Evolutionary conservation across 2,888 invertebrate species (phyloP).

Genomic region (Temnothorax rugatulus): DNA sequence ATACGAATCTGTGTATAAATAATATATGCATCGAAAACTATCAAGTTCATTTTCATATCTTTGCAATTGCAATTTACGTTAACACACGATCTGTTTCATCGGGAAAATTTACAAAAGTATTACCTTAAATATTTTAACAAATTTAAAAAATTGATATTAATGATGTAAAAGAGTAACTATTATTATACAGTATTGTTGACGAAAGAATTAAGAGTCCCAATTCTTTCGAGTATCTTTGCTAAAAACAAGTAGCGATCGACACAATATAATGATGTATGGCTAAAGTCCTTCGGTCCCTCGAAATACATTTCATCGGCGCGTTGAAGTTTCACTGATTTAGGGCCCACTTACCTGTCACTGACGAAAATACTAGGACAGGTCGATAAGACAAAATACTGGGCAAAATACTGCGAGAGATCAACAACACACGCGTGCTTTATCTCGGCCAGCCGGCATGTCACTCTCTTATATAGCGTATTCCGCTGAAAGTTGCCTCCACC

Average conservation of each 20-base stretch:
- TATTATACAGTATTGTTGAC: background rate
- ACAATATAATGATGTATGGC: background rate
- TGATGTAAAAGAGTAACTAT: background rate
- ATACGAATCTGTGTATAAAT: background rate
- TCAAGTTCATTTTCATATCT: background rate
- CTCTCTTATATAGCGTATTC: slow-evolving; percentile 85
- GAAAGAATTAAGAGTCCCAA: background rate
- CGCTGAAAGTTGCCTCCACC: slow-evolving; percentile 85
- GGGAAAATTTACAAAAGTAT: background rate
- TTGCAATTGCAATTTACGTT: slow-evolving; percentile 1
- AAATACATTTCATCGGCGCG: background rate
- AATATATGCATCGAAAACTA: background rate
- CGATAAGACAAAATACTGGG: slow-evolving; percentile 26
- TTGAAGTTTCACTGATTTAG: slow-evolving; percentile 28
- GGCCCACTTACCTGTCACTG: slow-evolving; percentile 74
- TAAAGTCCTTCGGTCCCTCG: background rate
- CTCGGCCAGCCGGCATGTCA: slow-evolving; percentile 82
- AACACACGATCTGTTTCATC: background rate
- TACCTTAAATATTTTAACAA: background rate
- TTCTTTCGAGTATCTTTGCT: background rate
- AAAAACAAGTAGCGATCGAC: background rate
- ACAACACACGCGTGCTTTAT: slow-evolving; percentile 84
- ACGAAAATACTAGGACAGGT: slow-evolving; percentile 73
- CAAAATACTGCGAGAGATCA: slow-evolving; percentile 76
- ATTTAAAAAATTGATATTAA: background rate